These are phyloP conservation scores for Drosophila teissieri DNA, from an alignment of 1,140 invertebrate species.

Conservation along the genomic window DNA sequence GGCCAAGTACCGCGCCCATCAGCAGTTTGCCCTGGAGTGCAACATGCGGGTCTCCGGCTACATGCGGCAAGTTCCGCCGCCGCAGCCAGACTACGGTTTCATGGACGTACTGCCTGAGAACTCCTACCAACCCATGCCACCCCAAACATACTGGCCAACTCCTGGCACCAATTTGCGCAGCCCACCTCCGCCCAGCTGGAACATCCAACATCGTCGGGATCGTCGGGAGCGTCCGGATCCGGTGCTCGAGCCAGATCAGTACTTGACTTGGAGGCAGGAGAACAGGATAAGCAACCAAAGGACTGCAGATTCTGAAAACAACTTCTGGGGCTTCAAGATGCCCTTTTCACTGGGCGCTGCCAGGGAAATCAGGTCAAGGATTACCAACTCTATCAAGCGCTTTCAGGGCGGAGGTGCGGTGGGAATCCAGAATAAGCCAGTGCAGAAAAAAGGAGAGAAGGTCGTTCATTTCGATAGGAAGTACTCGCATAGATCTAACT, in stretches of 20 bases:
- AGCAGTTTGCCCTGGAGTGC: constrained; percentile 21
- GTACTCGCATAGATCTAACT: too few relatives aligned
- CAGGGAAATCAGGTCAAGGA: neutral
- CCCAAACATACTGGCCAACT: constrained; percentile 3
- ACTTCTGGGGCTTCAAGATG: constrained; percentile 16
- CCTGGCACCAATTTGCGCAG: neutral
- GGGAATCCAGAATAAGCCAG: too few relatives aligned
- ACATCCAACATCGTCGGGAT: neutral
- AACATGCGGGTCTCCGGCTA: neutral
- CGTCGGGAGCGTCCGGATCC: neutral
- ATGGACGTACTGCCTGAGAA: neutral
- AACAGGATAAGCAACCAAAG: neutral
- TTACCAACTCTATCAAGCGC: constrained; percentile 2
- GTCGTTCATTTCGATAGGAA: neutral
- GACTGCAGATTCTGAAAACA: neutral
- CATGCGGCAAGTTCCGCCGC: neutral
- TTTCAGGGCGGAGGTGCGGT: constrained; percentile 8
- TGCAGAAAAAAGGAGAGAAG: too few relatives aligned
- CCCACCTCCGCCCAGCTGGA: neutral
- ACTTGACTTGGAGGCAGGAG: constrained; percentile 9
- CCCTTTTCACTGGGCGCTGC: constrained; percentile 12
- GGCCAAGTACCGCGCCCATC: constrained; percentile 31
- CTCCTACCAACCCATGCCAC: accelerated
- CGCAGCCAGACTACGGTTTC: constrained; percentile 1
- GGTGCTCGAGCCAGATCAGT: constrained; percentile 8